Evolutionary conservation across 2,888 invertebrate species (phyloP).

Genomic region (Cyclophora albipunctata): DNA sequence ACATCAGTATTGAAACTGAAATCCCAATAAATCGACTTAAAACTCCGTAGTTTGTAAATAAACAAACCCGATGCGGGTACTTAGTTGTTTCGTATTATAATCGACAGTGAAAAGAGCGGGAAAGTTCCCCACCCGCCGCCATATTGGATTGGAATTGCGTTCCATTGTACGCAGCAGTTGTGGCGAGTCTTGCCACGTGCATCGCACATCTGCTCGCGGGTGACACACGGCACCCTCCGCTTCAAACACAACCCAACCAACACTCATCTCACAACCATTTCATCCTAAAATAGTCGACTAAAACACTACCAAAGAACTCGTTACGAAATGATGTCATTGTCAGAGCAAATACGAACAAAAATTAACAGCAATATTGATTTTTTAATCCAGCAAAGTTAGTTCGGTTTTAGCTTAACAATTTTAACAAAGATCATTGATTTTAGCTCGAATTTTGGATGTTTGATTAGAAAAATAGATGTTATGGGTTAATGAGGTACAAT

Average conservation of each 20-base stretch:
- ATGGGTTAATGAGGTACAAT: too few species aligned
- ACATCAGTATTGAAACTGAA: too few species aligned
- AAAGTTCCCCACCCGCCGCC: slow-evolving; percentile 51
- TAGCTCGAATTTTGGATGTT: too few species aligned
- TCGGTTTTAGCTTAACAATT: too few species aligned
- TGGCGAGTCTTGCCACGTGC: slow-evolving; percentile 43
- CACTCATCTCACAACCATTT: slow-evolving; percentile 21
- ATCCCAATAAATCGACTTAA: too few species aligned
- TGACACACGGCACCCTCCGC: slow-evolving; percentile 37
- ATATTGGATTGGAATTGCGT: slow-evolving; percentile 55
- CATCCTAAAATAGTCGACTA: slow-evolving; percentile 3
- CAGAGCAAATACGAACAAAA: not conserved
- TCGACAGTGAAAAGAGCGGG: slow-evolving; percentile 55
- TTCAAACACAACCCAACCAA: slow-evolving; percentile 9
- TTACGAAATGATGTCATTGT: not conserved
- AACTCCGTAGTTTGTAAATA: not conserved
- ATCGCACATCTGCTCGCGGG: slow-evolving; percentile 52
- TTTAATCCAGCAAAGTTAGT: not conserved
- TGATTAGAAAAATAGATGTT: too few species aligned
- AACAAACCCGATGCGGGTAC: slow-evolving; percentile 16
- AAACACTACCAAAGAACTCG: not conserved
- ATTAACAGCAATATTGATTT: not conserved
- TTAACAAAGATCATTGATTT: too few species aligned
- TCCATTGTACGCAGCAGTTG: slow-evolving; percentile 52
- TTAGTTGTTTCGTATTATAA: slow-evolving; percentile 25